These are phyloP conservation scores for Garra rufa DNA, from an alignment of 2,113 vertebrate genomes.

Conservation along the genomic window DNA sequence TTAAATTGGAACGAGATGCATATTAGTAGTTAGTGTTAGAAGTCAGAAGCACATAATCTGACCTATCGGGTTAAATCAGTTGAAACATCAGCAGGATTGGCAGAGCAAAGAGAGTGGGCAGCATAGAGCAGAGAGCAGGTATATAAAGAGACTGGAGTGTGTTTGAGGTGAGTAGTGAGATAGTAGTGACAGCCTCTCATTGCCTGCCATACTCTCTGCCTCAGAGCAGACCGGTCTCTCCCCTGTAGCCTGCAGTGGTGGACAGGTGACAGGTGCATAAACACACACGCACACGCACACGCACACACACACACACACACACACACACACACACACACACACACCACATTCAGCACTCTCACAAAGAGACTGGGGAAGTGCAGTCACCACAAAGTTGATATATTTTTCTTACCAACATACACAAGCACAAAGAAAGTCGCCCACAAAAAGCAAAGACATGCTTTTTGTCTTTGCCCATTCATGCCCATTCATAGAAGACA, in stretches of 20 bases:
- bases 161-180: constrained; percentile 43
- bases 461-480: too few relatives aligned
- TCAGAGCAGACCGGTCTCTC: constrained; percentile 27
- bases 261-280: constrained; percentile 48
- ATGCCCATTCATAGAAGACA: background rate
- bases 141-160: constrained; percentile 36
- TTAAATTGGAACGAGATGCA: background rate
- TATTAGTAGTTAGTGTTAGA: background rate
- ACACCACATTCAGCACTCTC: constrained; percentile 53
- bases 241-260: constrained; percentile 36
- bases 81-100: constrained; percentile 11
- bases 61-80: constrained; percentile 10
- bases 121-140: constrained; percentile 27
- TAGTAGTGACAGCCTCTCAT: constrained; percentile 47
- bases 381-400: constrained; percentile 4
- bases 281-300: constrained; percentile 6
- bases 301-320: background rate
- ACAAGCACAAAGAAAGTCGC: constrained; percentile 29
- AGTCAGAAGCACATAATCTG: background rate
- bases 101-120: constrained; percentile 33
- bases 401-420: background rate
- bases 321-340: constrained; percentile 1
- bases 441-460: background rate
- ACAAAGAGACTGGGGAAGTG: constrained; percentile 31
- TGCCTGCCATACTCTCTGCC: constrained; percentile 40